Conservation (phyloP, 2,797 vertebrate genomes). For the Acanthurus lineatus region DNA sequence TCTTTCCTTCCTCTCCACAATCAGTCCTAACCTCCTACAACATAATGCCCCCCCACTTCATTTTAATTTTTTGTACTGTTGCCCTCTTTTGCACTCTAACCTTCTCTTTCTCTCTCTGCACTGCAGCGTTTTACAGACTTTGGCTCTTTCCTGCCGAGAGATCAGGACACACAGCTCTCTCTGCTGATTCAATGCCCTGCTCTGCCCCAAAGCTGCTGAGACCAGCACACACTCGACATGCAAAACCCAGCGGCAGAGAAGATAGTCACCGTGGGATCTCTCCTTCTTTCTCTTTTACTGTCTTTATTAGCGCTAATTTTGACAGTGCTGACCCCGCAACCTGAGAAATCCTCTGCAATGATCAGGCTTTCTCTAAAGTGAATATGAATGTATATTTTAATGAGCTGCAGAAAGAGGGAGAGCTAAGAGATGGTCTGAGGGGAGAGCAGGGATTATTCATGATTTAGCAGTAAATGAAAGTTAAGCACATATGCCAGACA, state of each 20-base stretch:
- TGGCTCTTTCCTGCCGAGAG: conserved; percentile 40
- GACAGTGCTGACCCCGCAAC: conserved; percentile 5
- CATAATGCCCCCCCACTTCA: not conserved
- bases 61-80: conserved; percentile 19
- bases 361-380: conserved; percentile 2
- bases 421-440: conserved; percentile 11
- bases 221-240: conserved; percentile 49
- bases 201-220: conserved; percentile 67
- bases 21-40: not conserved
- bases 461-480: conserved; percentile 38
- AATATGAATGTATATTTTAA: conserved; percentile 13
- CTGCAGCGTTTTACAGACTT: conserved; percentile 51
- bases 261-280: not conserved
- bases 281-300: not conserved
- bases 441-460: conserved; percentile 25
- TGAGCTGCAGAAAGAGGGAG: not conserved
- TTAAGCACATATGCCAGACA: conserved; percentile 21
- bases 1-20: not conserved
- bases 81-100: conserved; percentile 27
- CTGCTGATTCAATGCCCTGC: conserved; percentile 45
- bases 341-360: conserved; percentile 18
- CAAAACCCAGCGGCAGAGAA: conserved; percentile 49
- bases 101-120: conserved; percentile 38
- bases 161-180: conserved; percentile 47
- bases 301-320: conserved; percentile 8